Conservation (phyloP, 2,888 invertebrate genomes). For the Caenorhabditis parvicauda region DNA sequence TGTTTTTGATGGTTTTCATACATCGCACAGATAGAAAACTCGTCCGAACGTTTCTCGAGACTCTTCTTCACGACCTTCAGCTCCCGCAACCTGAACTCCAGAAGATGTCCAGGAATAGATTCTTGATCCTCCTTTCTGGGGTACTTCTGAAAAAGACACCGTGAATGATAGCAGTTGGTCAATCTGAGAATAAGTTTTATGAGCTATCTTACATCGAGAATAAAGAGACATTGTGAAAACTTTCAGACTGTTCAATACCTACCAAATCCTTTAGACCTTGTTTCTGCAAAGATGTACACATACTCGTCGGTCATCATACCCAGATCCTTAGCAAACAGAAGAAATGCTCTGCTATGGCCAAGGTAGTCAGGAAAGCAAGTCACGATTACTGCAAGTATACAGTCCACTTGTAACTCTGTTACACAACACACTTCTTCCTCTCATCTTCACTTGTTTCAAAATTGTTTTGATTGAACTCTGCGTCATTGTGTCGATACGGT, state of each 20-base stretch:
- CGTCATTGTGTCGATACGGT: no score
- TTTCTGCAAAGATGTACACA: constrained; percentile 45
- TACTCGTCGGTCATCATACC: constrained; percentile 46
- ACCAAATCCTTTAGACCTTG: constrained; percentile 6
- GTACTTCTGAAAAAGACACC: no score
- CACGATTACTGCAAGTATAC: constrained; percentile 14
- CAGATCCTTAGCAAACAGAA: constrained; percentile 33
- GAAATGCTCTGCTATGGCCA: constrained; percentile 14
- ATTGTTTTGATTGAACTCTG: neutral
- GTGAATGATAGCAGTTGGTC: no score
- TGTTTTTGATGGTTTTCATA: constrained; percentile 1
- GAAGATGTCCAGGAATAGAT: no score
- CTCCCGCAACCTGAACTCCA: constrained; percentile 11
- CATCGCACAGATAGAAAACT: constrained; percentile 19
- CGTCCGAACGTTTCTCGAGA: constrained; percentile 16
- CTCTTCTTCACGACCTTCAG: no score
- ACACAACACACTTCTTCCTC: constrained; percentile 24
- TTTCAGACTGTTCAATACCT: no score
- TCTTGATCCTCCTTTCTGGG: no score
- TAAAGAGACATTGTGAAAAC: no score
- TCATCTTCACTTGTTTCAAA: neutral
- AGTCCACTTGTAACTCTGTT: no score
- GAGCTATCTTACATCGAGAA: no score
- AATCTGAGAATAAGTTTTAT: no score
- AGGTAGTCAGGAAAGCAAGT: constrained; percentile 24